phyloP scores from a whole-genome alignment of 2,888 invertebrate species.

The Diogma glabrata region DNA sequence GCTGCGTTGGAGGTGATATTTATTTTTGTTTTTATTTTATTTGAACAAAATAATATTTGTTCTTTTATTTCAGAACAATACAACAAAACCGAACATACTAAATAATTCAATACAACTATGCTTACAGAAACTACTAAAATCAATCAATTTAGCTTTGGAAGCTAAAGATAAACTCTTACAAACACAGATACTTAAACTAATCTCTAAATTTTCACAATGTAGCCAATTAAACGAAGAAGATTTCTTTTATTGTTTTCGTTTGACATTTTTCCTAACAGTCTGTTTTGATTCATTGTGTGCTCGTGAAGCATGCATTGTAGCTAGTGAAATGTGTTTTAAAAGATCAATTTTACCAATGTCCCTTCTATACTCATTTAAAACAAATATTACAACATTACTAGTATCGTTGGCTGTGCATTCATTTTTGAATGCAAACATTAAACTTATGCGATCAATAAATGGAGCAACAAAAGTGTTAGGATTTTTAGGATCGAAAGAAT shows the following conservation, averaged over 20 bases:
- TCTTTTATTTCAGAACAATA: slow-evolving; percentile 8
- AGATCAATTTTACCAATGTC: slow-evolving; percentile 28
- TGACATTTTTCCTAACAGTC: slow-evolving; percentile 30
- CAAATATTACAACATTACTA: slow-evolving; percentile 28
- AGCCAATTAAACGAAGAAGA: slow-evolving; percentile 22
- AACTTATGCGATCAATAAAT: slow-evolving; percentile 26
- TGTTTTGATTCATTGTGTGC: slow-evolving; percentile 28
- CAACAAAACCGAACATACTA: neutral
- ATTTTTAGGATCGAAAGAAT: slow-evolving; percentile 54
- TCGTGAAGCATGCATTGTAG: slow-evolving; percentile 30
- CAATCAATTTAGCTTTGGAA: slow-evolving; percentile 14
- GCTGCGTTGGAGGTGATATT: neutral
- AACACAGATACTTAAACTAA: slow-evolving; percentile 17
- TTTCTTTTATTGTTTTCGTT: slow-evolving; percentile 30
- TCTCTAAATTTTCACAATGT: slow-evolving; percentile 18
- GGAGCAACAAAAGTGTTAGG: slow-evolving; percentile 52
- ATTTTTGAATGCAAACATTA: slow-evolving; percentile 27
- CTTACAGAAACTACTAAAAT: slow-evolving; percentile 13
- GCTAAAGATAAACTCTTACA: slow-evolving; percentile 16
- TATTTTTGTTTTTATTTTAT: neutral
- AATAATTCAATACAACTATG: too few species aligned
- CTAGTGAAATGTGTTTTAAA: slow-evolving; percentile 29
- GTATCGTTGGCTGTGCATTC: slow-evolving; percentile 27
- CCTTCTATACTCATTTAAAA: slow-evolving; percentile 34
- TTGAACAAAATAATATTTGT: neutral